phyloP scores from a whole-genome alignment of 2,888 invertebrate species.

The Anorthoa munda region DNA sequence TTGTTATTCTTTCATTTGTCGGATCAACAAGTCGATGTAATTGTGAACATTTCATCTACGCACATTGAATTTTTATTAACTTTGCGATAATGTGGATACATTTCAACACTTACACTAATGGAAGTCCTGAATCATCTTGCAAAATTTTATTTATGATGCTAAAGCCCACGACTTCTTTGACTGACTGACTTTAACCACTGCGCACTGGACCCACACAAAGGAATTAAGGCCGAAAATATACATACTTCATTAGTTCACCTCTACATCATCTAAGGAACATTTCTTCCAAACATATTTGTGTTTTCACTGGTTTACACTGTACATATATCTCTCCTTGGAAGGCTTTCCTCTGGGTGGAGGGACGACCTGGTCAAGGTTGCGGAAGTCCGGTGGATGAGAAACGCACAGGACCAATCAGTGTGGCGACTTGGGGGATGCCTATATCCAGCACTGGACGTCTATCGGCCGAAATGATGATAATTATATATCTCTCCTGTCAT shows the following conservation, averaged over 20 bases:
- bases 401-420: no score
- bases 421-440: no score
- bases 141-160: conserved; percentile 20
- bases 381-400: no score
- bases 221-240: neutral
- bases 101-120: conserved; percentile 52
- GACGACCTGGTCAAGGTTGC: no score
- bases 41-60: conserved; percentile 48
- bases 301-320: neutral
- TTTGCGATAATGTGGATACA: conserved; percentile 33
- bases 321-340: no score
- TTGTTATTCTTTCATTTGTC: conserved; percentile 52
- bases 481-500: neutral
- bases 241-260: neutral
- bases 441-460: no score
- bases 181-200: neutral
- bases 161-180: neutral
- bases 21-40: conserved; percentile 46
- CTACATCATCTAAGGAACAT: neutral
- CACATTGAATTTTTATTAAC: conserved; percentile 56
- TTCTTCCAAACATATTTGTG: neutral
- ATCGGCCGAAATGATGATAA: no score
- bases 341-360: no score
- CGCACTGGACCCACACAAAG: neutral
- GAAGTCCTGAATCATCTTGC: conserved; percentile 39